These are phyloP conservation scores for Umimayanthus kanabou DNA, from an alignment of 92 coral and sea anemone genomes.

Conservation along the genomic window DNA sequence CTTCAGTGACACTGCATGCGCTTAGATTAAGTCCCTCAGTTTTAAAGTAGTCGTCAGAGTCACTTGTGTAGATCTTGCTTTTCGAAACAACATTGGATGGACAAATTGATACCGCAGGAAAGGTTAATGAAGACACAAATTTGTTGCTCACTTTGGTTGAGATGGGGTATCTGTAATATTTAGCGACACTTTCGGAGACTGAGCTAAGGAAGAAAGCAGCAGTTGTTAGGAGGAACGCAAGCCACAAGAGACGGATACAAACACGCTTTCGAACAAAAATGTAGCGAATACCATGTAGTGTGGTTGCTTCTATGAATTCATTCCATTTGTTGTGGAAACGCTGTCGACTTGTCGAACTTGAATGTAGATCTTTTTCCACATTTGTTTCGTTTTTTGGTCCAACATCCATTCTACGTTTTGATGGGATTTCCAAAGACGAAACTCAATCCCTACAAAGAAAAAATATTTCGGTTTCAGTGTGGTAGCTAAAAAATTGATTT, in stretches of 20 bases:
- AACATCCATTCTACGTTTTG: not conserved
- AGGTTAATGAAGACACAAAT: not conserved
- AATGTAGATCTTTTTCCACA: not conserved
- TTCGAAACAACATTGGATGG: constrained; percentile 1
- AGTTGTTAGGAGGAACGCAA: constrained; percentile 24
- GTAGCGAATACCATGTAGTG: constrained; percentile 67
- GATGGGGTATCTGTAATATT: constrained; percentile 45
- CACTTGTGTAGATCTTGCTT: not conserved
- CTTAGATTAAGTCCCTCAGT: not conserved
- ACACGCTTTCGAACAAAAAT: constrained; percentile 25
- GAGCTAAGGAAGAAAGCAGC: constrained; percentile 37
- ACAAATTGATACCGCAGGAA: constrained; percentile 56
- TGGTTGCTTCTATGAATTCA: constrained; percentile 51
- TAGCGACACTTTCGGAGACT: constrained; percentile 21
- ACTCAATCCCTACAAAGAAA: not conserved
- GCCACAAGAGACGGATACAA: constrained; percentile 53
- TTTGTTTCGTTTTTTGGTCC: not conserved
- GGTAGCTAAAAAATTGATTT: too few relatives aligned
- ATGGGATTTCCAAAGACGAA: not conserved
- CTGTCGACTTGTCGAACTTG: not conserved
- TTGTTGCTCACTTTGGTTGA: constrained; percentile 41
- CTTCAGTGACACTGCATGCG: constrained; percentile 2
- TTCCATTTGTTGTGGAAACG: constrained; percentile 30
- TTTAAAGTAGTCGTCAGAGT: not conserved
- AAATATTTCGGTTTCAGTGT: not conserved